Percentiles rank a stretch among this genome's conserved stretches.
These are phyloP conservation scores for Phacellophora camtschatica DNA, from an alignment of 30 jellyfish, hydroid and myxozoan species.

Conservation along the genomic window DNA sequence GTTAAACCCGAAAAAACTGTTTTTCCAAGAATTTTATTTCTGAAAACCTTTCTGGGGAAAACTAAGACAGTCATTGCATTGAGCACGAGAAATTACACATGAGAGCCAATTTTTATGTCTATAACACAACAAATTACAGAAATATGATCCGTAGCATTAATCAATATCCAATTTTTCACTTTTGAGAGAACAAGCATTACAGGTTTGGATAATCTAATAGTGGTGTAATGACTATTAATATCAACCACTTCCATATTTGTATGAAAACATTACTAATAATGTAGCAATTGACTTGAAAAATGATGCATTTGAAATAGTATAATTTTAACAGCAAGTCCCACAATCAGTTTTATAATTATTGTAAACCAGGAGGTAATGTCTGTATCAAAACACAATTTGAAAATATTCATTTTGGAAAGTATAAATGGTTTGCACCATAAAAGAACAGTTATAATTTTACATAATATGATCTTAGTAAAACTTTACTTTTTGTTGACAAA, in stretches of 20 bases:
- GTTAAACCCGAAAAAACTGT: not conserved
- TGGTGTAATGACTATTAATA: not conserved
- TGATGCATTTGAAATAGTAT: not conserved
- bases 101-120: not conserved
- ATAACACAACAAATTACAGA: not conserved
- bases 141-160: not conserved
- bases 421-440: not conserved
- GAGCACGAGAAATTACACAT: not conserved
- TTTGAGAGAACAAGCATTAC: not conserved
- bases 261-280: not conserved
- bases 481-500: not conserved
- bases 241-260: not conserved
- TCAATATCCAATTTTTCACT: not conserved
- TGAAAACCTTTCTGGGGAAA: not conserved
- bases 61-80: not conserved
- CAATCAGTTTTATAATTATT: not conserved
- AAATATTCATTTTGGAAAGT: not conserved
- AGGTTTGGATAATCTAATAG: not conserved
- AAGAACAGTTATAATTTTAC: not conserved
- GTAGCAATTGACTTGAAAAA: not conserved
- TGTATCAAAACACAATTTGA: not conserved
- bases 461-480: not conserved
- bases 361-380: not conserved
- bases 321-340: not conserved
- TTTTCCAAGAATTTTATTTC: not conserved